A percentile compares a stretch with the other conserved stretches of the same genome.
Conservation (phyloP, 2,113 vertebrate genomes). For the Ovis canadensis region DNA sequence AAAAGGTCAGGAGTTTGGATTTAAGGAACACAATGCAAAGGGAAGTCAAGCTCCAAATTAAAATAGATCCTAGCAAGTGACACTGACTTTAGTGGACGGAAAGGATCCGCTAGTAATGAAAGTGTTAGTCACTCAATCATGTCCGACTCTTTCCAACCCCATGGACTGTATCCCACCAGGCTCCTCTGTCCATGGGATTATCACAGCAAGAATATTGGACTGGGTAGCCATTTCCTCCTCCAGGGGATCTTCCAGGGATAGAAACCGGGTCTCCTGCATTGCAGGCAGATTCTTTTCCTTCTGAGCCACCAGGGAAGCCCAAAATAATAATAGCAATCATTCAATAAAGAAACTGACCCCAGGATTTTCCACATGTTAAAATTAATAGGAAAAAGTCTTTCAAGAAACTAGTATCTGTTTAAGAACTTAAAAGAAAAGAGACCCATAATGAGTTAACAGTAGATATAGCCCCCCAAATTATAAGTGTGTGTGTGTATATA, state of each 20-base stretch:
- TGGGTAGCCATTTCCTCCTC: not conserved
- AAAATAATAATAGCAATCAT: not conserved
- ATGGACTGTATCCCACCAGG: not conserved
- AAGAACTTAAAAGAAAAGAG: not conserved
- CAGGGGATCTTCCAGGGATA: not conserved
- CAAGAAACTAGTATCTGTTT: not conserved
- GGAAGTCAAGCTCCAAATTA: not conserved
- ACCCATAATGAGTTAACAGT: not conserved
- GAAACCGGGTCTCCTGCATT: not conserved
- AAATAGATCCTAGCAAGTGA: not conserved
- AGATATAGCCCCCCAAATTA: not conserved
- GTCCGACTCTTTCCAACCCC: not conserved
- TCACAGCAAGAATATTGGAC: not conserved
- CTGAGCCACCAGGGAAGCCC: not conserved
- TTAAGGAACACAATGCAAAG: not conserved
- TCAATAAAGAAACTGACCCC: not conserved
- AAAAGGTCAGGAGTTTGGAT: not conserved
- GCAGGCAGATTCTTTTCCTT: not conserved
- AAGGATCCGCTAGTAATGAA: not conserved
- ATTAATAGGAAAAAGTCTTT: not conserved
- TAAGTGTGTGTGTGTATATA: too few species aligned
- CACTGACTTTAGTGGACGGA: not conserved
- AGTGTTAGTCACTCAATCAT: too few species aligned
- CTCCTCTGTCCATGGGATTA: not conserved
- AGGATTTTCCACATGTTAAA: not conserved